Conservation (phyloP, 2,797 vertebrate genomes). For the Mormyrus proboscirostris region DNA sequence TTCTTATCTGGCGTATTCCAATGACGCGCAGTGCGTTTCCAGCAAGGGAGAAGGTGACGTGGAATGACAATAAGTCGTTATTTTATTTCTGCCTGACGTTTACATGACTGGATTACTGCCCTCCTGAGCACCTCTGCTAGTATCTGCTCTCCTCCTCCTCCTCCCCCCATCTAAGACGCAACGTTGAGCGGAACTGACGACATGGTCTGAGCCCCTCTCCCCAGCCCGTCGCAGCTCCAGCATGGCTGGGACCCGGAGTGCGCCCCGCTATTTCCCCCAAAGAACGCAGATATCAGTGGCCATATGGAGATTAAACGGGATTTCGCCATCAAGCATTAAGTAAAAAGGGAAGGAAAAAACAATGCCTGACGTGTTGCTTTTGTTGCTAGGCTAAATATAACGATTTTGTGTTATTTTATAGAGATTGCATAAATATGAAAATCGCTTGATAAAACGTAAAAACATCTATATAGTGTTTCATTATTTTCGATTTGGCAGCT, state of each 20-base stretch:
- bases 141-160: background rate
- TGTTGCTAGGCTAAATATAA: background rate
- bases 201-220: background rate
- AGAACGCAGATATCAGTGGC: background rate
- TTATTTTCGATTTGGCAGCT: background rate
- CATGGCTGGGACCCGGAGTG: background rate
- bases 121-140: background rate
- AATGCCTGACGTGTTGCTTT: background rate
- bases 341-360: background rate
- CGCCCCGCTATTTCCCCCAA: background rate
- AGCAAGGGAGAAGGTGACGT: background rate
- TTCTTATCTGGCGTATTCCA: constrained; percentile 5
- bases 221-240: background rate
- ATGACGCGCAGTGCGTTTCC: background rate
- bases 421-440: background rate
- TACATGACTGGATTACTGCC: background rate
- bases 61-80: background rate
- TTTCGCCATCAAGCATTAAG: background rate
- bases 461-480: background rate
- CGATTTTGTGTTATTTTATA: background rate
- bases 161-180: background rate
- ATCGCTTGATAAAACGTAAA: background rate
- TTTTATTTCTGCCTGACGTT: background rate
- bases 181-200: constrained; percentile 4
- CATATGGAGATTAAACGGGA: background rate